A percentile compares a stretch with the other conserved stretches of the same genome.
phyloP scores from a whole-genome alignment of 2,888 invertebrate genomes.

The Pyrgus malvae region DNA sequence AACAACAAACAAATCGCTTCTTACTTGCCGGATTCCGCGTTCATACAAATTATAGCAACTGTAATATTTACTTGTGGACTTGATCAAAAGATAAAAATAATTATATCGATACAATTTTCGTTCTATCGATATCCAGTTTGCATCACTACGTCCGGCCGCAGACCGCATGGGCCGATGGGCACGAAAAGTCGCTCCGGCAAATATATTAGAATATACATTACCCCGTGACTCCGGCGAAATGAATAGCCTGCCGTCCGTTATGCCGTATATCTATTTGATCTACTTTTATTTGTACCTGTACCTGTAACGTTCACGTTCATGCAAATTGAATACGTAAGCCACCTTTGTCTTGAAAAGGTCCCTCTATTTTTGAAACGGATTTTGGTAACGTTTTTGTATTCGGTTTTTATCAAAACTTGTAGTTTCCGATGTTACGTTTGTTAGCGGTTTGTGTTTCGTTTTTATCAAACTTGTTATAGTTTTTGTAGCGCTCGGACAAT shows the following conservation, averaged over 20 bases:
- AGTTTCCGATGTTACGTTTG: neutral
- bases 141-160: constrained; percentile 63
- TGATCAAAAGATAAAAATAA: too few species aligned
- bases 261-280: constrained; percentile 43
- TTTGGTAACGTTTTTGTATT: constrained; percentile 26
- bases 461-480: too few species aligned
- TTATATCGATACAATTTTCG: neutral
- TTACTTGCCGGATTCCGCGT: too few species aligned
- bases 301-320: constrained; percentile 35
- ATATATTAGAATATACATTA: constrained; percentile 83
- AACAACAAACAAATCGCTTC: too few species aligned
- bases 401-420: neutral
- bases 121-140: constrained; percentile 32
- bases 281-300: constrained; percentile 37
- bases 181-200: constrained; percentile 80
- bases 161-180: constrained; percentile 76
- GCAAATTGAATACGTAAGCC: constrained; percentile 41
- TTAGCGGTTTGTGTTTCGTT: neutral
- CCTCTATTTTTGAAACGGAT: constrained; percentile 28
- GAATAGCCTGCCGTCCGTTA: constrained; percentile 56
- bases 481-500: too few species aligned
- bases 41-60: too few species aligned
- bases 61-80: too few species aligned
- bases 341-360: constrained; percentile 27
- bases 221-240: constrained; percentile 73